Base-by-base conservation (phyloP, 2,797 vertebrate genomes). In the Enteromius anoplus region DNA sequence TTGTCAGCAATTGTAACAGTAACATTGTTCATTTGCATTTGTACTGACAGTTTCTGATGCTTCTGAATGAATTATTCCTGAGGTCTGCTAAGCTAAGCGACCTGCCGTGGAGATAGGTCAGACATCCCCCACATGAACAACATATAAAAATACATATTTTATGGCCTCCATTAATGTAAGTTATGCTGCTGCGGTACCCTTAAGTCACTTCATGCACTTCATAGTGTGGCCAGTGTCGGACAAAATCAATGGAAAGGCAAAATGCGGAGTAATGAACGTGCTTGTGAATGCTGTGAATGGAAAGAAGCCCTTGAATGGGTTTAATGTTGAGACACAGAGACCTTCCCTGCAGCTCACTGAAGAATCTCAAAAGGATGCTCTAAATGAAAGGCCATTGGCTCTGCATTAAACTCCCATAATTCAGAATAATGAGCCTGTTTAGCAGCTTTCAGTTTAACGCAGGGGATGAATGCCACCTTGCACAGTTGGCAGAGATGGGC, bases 381-480 rank as follows among this genome's bases (percentile, higher is more conserved):
- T 88, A 69, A 86, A 88, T 90, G 80, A 85, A 84, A 75, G 82
- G 83, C 71, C 79, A 83, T 89, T 87, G 89, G 87, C 86, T 86
- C 81, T 66, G 55, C 76, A 89, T 89, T 85, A 89, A 92, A 86
- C 71, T 81, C 71, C 65, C 73, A 86, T 91, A 82, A 88, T 85
- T 90, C 87, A 80, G 87, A 82, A 81, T 90, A 89, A 88, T 82
- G 80, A 79, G 82, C 76, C 78, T 85, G 89, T 86, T 90, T 91
- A 89, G 90, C 84, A 47, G 85, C 85, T 87, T 83, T 86, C 49
- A 83, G 66, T 87, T 87, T 87, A 89, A 89, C 88, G 86, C 85
- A 89, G 87, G 72, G 60, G 88, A 91, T 82, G 88, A 89, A 87
- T 89, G 85, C 84, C 75, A 85, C 78, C 90, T 89, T 92, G 91